Evolutionary conservation across 1,140 invertebrate genomes (phyloP).

Genomic region (Euwallacea fornicatus): DNA sequence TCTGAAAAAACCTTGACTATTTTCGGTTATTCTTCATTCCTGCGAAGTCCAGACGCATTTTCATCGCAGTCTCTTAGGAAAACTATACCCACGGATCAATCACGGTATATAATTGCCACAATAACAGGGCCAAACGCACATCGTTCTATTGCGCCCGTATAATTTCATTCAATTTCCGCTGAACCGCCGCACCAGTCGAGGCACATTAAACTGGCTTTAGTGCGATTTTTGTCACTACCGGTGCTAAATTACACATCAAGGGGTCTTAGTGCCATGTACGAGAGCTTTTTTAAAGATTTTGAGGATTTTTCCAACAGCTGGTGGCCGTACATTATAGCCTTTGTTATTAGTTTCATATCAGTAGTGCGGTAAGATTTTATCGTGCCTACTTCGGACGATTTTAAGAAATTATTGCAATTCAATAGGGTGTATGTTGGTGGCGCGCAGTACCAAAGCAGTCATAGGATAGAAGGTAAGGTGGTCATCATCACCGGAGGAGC

Average conservation of each 20-base stretch:
- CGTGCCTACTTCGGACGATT: not conserved
- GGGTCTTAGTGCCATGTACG: constrained; percentile 13
- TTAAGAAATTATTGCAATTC: not conserved
- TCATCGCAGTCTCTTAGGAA: no score
- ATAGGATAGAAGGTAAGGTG: constrained; percentile 57
- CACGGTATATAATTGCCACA: no score
- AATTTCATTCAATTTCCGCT: constrained; percentile 4
- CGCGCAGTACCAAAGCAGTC: constrained; percentile 49
- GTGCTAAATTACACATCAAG: not conserved
- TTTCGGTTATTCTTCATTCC: no score
- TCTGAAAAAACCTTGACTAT: no score
- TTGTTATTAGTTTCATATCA: constrained; percentile 43
- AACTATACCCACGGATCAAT: no score
- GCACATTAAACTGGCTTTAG: not conserved
- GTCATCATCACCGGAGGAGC: constrained; percentile 66
- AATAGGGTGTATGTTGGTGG: constrained; percentile 54
- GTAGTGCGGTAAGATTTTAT: constrained; percentile 42
- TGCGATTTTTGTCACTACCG: not conserved
- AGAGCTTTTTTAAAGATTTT: constrained; percentile 28
- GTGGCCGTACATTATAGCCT: constrained; percentile 44
- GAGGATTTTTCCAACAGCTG: constrained; percentile 38
- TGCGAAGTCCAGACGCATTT: no score
- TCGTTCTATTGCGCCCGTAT: not conserved
- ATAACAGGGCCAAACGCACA: no score
- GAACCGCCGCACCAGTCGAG: not conserved